Base-by-base conservation (phyloP, 2,888 invertebrate species). In the Himalopsyche tibetana region DNA sequence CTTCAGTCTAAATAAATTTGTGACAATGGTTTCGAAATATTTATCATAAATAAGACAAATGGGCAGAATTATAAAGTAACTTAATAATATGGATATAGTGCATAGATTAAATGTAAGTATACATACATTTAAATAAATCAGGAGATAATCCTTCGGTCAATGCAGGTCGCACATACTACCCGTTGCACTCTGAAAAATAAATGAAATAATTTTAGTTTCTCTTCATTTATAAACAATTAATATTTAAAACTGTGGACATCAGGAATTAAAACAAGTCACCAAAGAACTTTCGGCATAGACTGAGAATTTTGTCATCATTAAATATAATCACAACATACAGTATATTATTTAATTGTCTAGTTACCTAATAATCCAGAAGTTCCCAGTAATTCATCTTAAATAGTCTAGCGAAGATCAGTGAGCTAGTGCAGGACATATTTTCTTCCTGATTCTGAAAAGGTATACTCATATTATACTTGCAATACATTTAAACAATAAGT, bases 251-350 rank as follows among this genome's bases (percentile, higher is more conserved):
- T 12, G 36, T 55, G 5, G 15, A 0, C 2, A 12, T 74, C 74
- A 74, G 74, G 74, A 74, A 74, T 74, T 74, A 74, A 74, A 74
- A 74, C 74, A 74, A 74, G 74, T 74, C 74, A 74, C 28, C 74
- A 74, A 74, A 74, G 19, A 15, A n/a, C 74, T 74, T 74, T 74
- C 74, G 74, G 74, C 9, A 74, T 38, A 74, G 36, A 51, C 51
- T 51, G 51, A 51, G 15, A 51, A 36, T 63, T 28, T 38, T 74
- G 28, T 74, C 74, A 74, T 74, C 74, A 74, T 74, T 15, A 12
- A 51, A 51, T 51, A 51, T 5, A 15, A 51, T 51, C 15, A 51
- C 51, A 51, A 51, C 2, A 2, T 51, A 0, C 3, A 51, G 51
- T 51, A 51, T 51, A 51, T 51, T 15, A 51, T 51, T 51, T 15